Conservation (phyloP, 1,140 invertebrate genomes). For the Muscidifurax raptorellus region DNA sequence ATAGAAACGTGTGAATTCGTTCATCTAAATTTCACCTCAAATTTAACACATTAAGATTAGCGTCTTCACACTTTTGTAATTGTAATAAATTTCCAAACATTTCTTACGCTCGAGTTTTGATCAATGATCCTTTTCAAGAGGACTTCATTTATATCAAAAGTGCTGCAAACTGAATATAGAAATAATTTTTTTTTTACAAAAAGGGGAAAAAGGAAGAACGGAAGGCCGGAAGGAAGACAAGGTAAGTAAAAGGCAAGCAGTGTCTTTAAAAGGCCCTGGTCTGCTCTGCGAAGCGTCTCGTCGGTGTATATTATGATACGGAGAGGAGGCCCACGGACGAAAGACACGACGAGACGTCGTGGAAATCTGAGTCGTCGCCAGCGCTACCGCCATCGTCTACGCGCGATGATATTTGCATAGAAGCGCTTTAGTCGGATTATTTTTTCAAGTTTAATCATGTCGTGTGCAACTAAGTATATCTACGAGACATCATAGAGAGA, state of each 20-base stretch:
- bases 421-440: background rate
- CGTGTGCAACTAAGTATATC: background rate
- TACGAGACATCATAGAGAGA: background rate
- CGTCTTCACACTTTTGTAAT: background rate
- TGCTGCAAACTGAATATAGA: too few species aligned
- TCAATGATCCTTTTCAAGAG: too few species aligned
- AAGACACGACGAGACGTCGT: slow-evolving; percentile 39
- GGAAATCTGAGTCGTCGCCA: slow-evolving; percentile 16
- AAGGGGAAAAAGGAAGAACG: background rate
- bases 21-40: slow-evolving; percentile 14
- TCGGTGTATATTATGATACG: slow-evolving; percentile 67
- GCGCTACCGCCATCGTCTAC: background rate
- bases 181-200: too few species aligned
- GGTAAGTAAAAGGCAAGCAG: slow-evolving; percentile 3
- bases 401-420: background rate
- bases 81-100: too few species aligned
- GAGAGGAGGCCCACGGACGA: slow-evolving; percentile 68
- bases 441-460: background rate
- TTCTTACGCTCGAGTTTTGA: too few species aligned
- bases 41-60: slow-evolving; percentile 13
- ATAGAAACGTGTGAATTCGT: slow-evolving; percentile 14
- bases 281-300: slow-evolving; percentile 40
- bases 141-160: too few species aligned
- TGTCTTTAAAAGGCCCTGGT: slow-evolving; percentile 42
- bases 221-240: slow-evolving; percentile 6